Evolutionary conservation across 1,140 invertebrate genomes (phyloP), one percentile per base, ranked within the genome.

Genomic region (Aricia agestis): DNA sequence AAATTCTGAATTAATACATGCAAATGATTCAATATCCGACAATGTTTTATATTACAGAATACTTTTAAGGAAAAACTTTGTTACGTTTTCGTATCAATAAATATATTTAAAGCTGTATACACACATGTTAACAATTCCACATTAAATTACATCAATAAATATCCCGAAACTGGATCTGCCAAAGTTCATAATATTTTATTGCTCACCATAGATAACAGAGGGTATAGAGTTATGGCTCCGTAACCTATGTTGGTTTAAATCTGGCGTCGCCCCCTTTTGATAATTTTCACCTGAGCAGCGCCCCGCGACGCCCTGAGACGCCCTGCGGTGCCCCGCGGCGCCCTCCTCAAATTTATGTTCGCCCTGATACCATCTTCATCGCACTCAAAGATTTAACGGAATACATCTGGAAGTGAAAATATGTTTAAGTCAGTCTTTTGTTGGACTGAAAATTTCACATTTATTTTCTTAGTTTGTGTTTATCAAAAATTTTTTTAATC

Each of bases 271-370:
- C 80, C 84, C 86, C 84, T 81, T 83, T 78, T 85, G 86, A 88
- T 88, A 89, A 90, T 90, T 90, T 86, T 90, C 88, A 90, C 88
- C 88, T 90, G 88, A 74, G 76, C 68, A 36, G 68, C 71, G 67
- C 77, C 72, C 74, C 79, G 71, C 78, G 76, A 76, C 76, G 80
- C 78, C 78, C 79, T 74, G 72, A 67, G 32, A 68, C 71, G 67
- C 77, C 73, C 76, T 52, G 72, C 67, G 32, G 68, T 70, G 67
- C 77, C 73, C 76, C 79, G 70, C 78, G 76, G 77, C 76, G 80
- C 78, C 78, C 79, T 74, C 78, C 69, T 72, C 70, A 77, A 82
- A 90, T 89, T 90, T 90, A 90, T 90, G 82, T 76, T 74, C 72
- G 70, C 72, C 71, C 69, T 82, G 88, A 89, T 90, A 88, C 73